A percentile compares a stretch with the other conserved stretches of the same genome.
Conservation (phyloP, 23 tunicate genomes). For the Trididemnum nubilum region DNA sequence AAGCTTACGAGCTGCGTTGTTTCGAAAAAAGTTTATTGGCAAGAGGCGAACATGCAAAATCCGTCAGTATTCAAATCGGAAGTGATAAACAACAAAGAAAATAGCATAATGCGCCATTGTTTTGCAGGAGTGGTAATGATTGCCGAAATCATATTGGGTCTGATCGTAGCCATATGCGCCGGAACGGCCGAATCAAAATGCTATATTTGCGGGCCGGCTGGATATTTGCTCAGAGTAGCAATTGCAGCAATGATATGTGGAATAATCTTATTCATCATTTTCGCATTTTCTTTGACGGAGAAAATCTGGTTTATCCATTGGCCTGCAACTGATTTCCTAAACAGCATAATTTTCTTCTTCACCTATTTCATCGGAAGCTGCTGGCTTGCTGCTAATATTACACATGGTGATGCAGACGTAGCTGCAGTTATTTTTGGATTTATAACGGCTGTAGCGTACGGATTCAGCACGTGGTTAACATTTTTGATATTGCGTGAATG, state of each 20-base stretch:
- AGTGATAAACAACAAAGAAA: too few relatives aligned
- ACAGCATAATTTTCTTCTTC: background rate
- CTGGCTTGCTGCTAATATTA: conserved; percentile 8
- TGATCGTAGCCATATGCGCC: conserved; percentile 1
- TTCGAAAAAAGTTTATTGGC: too few relatives aligned
- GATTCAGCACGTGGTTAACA: background rate
- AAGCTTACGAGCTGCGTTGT: too few relatives aligned
- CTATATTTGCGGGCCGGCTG: conserved; percentile 3
- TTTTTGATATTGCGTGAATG: background rate
- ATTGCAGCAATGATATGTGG: background rate
- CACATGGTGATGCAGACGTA: background rate
- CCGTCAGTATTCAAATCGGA: too few relatives aligned
- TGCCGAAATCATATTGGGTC: background rate
- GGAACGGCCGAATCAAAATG: background rate
- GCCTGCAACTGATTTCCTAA: background rate
- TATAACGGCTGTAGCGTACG: background rate
- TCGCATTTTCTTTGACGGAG: background rate
- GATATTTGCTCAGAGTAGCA: background rate
- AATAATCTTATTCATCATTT: background rate
- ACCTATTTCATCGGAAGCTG: conserved; percentile 1
- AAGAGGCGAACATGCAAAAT: too few relatives aligned
- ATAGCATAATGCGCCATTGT: too few relatives aligned
- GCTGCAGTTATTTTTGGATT: conserved; percentile 7
- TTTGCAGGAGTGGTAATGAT: background rate
- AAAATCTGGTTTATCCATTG: background rate